Base-by-base conservation (phyloP, 2,888 invertebrate species). In the Pelosia muscerda region DNA sequence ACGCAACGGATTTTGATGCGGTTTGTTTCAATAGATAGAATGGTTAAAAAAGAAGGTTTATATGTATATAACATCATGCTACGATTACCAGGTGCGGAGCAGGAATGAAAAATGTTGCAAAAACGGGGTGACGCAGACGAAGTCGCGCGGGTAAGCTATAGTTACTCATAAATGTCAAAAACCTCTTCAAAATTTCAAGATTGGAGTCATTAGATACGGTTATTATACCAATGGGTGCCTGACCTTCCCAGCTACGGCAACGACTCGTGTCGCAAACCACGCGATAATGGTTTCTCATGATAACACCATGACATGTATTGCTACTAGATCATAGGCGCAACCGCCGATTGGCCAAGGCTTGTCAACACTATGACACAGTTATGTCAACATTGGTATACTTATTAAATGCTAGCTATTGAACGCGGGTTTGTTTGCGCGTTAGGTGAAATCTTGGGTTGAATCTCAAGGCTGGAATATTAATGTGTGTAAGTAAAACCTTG, bases 301-400 rank as follows among this genome's bases (percentile, higher is more conserved):
- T n/a, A 31, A 28, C 22, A 31, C 13, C 49, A 59, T 34, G 59
- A 19, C 53, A n/a, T 34, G 53, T 22, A 2, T 59, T 25, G 25
- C 19, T 10, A 38, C 22, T 59, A 55, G 19, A 59, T 49, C 58
- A 25, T 25, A 66, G 19, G 28, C 15, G 31, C 57, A 67, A 63
- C 26, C 34, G 55, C 28, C 25, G 25, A 38, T n/a, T 63, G 63
- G 53, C 42, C 63, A 70, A 69, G 55, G 74, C 75, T 75, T 64
- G 26, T 26, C 61, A 53, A 69, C 69, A 73, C 66, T 78, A 54
- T 71, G 72, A 78, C 74, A 58, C 49, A 68, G 68, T 78, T 76
- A 74, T 57, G 76, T 38, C 59, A 59, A 38, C 13, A 1, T 11
- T 25, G 26, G 26, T 28, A 19, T n/a, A n/a, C 8, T n/a, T 49